Evolutionary conservation across 2,888 invertebrate species (phyloP).

Genomic region (Leucania comma): DNA sequence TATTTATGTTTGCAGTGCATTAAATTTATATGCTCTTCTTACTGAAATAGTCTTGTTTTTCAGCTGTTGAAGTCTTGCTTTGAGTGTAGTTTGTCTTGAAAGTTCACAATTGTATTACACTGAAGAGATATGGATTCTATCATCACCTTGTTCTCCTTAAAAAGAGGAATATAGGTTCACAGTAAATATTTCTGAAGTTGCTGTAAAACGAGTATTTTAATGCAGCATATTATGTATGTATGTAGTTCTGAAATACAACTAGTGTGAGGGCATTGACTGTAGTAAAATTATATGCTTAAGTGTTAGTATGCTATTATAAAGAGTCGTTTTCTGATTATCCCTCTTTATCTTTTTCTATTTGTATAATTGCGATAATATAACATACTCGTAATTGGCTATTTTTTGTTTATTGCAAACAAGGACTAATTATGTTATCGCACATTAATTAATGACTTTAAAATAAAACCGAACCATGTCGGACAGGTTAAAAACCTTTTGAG

Average conservation of each 20-base stretch:
- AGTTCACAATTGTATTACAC: constrained; percentile 1
- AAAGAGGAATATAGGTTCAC: background rate
- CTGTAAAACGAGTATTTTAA: too few species aligned
- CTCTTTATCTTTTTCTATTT: background rate
- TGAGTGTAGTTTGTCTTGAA: background rate
- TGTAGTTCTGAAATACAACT: constrained; percentile 6
- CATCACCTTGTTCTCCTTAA: background rate
- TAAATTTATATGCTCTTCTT: constrained; percentile 32
- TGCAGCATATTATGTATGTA: too few species aligned
- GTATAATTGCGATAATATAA: background rate
- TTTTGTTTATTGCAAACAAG: constrained; percentile 2
- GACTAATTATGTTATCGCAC: constrained; percentile 21
- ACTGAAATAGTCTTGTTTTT: constrained; percentile 22
- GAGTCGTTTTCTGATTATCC: background rate
- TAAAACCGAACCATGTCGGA: constrained; percentile 35
- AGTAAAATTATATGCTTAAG: too few species aligned
- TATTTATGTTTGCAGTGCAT: constrained; percentile 11
- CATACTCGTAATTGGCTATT: background rate
- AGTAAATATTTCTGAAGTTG: background rate
- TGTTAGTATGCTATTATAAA: background rate
- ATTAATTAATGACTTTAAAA: constrained; percentile 29
- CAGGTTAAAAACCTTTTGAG: constrained; percentile 42
- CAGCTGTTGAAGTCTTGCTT: background rate
- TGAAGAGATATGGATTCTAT: background rate
- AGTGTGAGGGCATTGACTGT: constrained; percentile 41